A percentile compares a stretch with the other conserved stretches of the same genome.
phyloP scores from a whole-genome alignment of 2,113 vertebrate species.

The Neodon shergylaensis region DNA sequence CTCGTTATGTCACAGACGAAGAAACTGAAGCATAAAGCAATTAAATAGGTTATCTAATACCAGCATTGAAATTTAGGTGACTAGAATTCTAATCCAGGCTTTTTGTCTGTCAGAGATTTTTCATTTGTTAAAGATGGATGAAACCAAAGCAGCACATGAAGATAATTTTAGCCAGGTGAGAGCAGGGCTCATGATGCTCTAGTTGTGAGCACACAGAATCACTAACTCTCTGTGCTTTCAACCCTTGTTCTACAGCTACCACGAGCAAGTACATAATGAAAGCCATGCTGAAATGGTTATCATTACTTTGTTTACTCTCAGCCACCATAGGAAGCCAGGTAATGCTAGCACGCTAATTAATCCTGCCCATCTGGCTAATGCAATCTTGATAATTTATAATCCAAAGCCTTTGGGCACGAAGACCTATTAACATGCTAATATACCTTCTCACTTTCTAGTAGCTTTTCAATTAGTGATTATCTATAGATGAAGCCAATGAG shows the following conservation, averaged over 20 bases:
- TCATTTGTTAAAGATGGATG: background rate
- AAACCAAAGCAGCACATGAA: slow-evolving; percentile 16
- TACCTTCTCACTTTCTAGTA: slow-evolving; percentile 69
- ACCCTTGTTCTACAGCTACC: slow-evolving; percentile 26
- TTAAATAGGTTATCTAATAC: background rate
- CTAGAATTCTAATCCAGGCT: background rate
- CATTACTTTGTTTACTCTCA: slow-evolving; percentile 63
- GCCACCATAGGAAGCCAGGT: slow-evolving; percentile 61
- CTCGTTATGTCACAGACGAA: slow-evolving; percentile 27
- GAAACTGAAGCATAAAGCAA: slow-evolving; percentile 41
- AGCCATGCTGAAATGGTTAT: slow-evolving; percentile 47
- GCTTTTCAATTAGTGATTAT: slow-evolving; percentile 77
- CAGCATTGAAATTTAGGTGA: background rate
- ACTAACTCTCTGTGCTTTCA: slow-evolving; percentile 1
- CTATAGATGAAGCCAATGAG: slow-evolving; percentile 67
- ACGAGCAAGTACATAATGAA: slow-evolving; percentile 43
- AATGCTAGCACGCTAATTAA: slow-evolving; percentile 75
- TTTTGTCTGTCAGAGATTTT: background rate
- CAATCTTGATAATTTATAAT: slow-evolving; percentile 80
- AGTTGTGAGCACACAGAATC: slow-evolving; percentile 54
- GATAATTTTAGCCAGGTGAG: slow-evolving; percentile 19
- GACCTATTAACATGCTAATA: slow-evolving; percentile 84
- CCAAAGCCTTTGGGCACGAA: slow-evolving; percentile 78
- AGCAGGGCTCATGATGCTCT: slow-evolving; percentile 14
- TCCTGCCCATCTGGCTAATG: slow-evolving; percentile 77